Evolutionary conservation across 2,888 invertebrate species (phyloP), one percentile per base, ranked within the genome.

Genomic region (Ecliptopera silaceata): DNA sequence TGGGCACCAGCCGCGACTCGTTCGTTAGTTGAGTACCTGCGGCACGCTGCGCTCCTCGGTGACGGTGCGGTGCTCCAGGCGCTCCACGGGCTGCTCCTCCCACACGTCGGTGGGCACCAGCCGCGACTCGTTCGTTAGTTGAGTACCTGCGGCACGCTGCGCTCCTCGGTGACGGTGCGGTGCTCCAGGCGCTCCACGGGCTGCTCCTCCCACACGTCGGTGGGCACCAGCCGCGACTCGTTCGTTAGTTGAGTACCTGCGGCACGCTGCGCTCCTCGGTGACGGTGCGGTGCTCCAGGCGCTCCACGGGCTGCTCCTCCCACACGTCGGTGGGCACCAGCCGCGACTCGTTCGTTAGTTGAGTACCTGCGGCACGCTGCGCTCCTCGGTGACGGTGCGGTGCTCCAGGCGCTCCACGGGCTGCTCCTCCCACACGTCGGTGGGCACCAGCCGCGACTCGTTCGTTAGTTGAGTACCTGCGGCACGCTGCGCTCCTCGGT

Each of bases 371-470:
- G 97, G 97, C 13, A 98, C 94, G 65, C 95, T 93, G 64, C 96
- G 92, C 71, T 97, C 97, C 84, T 98, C 98, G 0, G 96, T 94
- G 0, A 97, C 95, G n/a, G 96, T 96, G 60, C 94, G 93, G 66
- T 97, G 95, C 73, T 98, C 97, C 10, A 97, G 92, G 41, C 95
- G 92, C 79, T 98, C 97, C 0, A 96, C 94, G 0, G 96, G 94
- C 77, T 97, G 97, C 72, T 98, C 98, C n/a, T 97, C 98, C 95
- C 96, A 97, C 11, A 97, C 95, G 72, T 98, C 98, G 45, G 96
- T 96, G 5, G 98, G 97, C 8, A 98, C 95, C 61, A 97, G 93
- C 0, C 96, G 92, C 0, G 95, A 94, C 80, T 96, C 96, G 71
- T 95, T 95, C 39, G n/a, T n/a, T n/a, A n/a, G n/a, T n/a, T n/a